Percentiles rank a stretch among this genome's conserved stretches.
Evolutionary conservation across 2,888 invertebrate genomes (phyloP).

Genomic region (Spatulosminthurus flaviceps): DNA sequence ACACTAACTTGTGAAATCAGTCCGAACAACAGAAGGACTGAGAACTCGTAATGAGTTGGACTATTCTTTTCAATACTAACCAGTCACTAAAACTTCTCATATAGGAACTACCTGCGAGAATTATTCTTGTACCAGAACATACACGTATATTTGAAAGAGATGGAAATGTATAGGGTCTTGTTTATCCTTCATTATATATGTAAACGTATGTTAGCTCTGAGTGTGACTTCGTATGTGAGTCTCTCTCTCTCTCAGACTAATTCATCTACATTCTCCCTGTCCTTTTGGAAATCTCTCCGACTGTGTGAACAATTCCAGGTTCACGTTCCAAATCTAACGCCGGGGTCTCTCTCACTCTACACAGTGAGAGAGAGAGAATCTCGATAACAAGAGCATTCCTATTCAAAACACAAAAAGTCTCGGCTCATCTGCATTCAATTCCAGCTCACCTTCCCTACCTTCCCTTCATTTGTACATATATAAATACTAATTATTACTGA

Average conservation of each 20-base stretch:
- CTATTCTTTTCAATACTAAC: constrained; percentile 10
- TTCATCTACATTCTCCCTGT: background rate
- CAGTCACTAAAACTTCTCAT: background rate
- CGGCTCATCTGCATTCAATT: constrained; percentile 44
- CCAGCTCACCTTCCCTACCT: constrained; percentile 2
- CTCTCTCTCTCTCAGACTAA: background rate
- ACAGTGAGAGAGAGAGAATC: background rate
- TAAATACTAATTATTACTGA: constrained; percentile 41
- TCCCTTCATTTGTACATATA: constrained; percentile 22
- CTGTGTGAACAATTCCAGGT: constrained; percentile 18
- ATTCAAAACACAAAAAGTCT: background rate
- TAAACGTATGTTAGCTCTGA: no score
- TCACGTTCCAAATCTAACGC: background rate
- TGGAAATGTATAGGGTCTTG: no score
- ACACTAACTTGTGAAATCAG: constrained; percentile 63
- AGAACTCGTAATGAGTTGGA: constrained; percentile 17
- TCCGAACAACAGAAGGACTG: background rate
- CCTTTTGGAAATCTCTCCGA: background rate
- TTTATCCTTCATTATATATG: no score
- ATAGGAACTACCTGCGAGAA: background rate
- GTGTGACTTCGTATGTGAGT: no score
- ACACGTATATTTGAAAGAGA: no score
- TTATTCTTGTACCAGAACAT: background rate
- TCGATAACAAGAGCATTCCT: constrained; percentile 14
- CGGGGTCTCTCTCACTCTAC: background rate